Evolutionary conservation across 1,140 invertebrate genomes (phyloP).

Genomic region (Geopemphigus sp.): DNA sequence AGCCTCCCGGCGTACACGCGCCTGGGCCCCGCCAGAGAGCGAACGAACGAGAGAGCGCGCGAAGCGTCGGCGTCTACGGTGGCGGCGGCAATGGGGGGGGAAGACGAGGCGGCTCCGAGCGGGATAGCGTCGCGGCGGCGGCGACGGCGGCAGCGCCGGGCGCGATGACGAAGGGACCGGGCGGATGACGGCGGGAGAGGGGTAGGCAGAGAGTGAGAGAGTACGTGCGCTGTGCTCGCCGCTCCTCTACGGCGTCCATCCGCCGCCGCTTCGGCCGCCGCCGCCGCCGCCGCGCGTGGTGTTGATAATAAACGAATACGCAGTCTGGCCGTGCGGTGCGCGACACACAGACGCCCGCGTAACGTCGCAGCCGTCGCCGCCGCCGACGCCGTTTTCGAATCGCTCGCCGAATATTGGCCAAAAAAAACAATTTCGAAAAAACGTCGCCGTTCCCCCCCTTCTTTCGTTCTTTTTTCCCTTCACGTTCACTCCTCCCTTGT

Average conservation of each 20-base stretch:
- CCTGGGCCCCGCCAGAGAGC: constrained; percentile 2
- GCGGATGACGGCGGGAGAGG: not conserved
- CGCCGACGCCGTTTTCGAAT: not conserved
- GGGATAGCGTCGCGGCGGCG: not conserved
- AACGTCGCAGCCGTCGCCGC: not conserved
- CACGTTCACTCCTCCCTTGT: no score
- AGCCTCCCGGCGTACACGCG: constrained; percentile 31
- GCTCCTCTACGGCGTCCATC: constrained; percentile 36
- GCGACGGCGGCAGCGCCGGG: not conserved
- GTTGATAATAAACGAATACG: constrained; percentile 48
- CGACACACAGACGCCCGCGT: constrained; percentile 48
- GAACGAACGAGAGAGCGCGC: not conserved
- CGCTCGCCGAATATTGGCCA: not conserved
- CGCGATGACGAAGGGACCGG: constrained; percentile 15
- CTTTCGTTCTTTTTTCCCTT: no score
- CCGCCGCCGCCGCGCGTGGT: constrained; percentile 36
- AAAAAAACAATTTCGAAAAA: no score
- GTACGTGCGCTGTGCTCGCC: constrained; percentile 7
- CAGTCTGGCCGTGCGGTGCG: constrained; percentile 48
- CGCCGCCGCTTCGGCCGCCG: constrained; percentile 15
- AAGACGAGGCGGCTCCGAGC: not conserved
- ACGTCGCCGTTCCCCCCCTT: no score
- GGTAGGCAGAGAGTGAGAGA: no score
- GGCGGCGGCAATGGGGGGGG: not conserved
- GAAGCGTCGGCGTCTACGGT: not conserved